These are phyloP conservation scores for Calephelis nemesis DNA, from an alignment of 1,140 invertebrate genomes.

Conservation along the genomic window DNA sequence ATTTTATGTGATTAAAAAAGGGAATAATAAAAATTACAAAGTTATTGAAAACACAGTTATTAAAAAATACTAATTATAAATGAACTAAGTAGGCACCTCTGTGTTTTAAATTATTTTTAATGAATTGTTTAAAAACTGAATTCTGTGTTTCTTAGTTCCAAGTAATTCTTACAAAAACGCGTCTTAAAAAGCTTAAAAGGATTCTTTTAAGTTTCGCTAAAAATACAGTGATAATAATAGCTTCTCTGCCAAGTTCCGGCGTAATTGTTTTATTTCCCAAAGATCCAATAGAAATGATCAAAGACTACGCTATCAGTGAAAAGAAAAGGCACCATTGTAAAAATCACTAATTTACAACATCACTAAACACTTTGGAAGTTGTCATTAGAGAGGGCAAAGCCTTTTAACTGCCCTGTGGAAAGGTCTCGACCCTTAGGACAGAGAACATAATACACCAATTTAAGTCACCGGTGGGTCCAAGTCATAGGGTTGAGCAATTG, in stretches of 20 bases:
- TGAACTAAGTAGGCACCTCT: too few species aligned
- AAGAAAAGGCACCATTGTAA: neutral
- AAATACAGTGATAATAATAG: neutral
- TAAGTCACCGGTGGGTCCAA: slow-evolving; percentile 28
- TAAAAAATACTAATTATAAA: too few species aligned
- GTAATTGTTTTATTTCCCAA: neutral
- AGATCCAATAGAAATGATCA: neutral
- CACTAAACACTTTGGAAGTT: slow-evolving; percentile 33
- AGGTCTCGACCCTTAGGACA: slow-evolving; percentile 32
- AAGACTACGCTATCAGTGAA: neutral
- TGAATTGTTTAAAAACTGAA: too few species aligned
- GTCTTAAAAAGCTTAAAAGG: too few species aligned
- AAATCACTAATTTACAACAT: slow-evolving; percentile 30
- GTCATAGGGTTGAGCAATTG: neutral
- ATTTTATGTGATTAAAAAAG: too few species aligned
- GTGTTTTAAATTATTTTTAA: too few species aligned
- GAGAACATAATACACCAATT: slow-evolving; percentile 37
- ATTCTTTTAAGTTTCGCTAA: neutral
- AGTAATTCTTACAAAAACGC: too few species aligned
- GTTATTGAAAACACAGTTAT: too few species aligned
- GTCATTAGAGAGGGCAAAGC: slow-evolving; percentile 39
- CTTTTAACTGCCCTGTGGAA: slow-evolving; percentile 39
- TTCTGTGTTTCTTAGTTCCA: too few species aligned
- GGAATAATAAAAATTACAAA: too few species aligned
- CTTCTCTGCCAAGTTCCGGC: neutral